These are phyloP conservation scores for Sebastes hopkinsi DNA, from an alignment of 2,797 vertebrate species.

Conservation along the genomic window DNA sequence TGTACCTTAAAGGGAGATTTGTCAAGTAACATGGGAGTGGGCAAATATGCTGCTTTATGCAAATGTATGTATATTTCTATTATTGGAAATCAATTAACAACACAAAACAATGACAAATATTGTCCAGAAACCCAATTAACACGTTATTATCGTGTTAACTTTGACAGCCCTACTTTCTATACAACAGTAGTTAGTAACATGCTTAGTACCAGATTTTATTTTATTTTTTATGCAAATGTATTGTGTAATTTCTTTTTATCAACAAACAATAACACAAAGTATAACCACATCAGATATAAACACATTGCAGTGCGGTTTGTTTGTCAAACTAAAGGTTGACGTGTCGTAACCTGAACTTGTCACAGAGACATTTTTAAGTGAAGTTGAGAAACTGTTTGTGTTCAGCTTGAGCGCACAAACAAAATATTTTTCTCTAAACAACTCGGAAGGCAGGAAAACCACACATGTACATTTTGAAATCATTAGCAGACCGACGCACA, in stretches of 20 bases:
- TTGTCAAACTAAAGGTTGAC: neutral
- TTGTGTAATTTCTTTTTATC: neutral
- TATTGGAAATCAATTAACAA: too few species aligned
- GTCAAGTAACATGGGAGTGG: too few species aligned
- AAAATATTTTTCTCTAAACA: slow-evolving; percentile 17
- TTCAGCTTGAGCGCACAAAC: slow-evolving; percentile 4
- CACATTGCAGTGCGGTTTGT: neutral
- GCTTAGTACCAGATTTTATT: neutral
- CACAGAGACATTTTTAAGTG: neutral
- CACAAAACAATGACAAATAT: too few species aligned
- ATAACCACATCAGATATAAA: neutral
- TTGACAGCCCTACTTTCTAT: neutral
- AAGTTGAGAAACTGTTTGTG: slow-evolving; percentile 19
- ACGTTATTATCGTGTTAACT: too few species aligned
- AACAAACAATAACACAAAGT: neutral
- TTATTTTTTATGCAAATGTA: neutral
- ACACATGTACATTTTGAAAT: slow-evolving; percentile 34
- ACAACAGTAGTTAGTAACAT: neutral
- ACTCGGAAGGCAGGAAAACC: neutral
- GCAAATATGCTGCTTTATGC: too few species aligned
- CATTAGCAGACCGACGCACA: slow-evolving; percentile 14
- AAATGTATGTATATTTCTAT: too few species aligned
- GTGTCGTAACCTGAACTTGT: neutral
- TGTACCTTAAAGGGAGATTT: too few species aligned
- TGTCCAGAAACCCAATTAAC: too few species aligned